Conservation (phyloP, 1,140 invertebrate species). For the Drosophila mayri region DNA sequence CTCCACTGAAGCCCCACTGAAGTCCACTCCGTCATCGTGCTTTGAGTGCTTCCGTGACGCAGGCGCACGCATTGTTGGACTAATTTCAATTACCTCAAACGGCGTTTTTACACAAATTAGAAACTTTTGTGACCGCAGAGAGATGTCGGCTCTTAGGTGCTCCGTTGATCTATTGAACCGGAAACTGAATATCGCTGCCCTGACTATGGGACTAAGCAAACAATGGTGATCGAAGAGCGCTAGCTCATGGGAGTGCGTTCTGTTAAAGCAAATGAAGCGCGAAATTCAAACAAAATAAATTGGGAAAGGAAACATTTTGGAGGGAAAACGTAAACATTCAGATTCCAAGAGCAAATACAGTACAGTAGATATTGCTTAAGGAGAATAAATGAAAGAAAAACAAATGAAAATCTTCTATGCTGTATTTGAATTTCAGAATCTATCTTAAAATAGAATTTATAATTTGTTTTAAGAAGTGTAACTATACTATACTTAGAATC, state of each 20-base stretch:
- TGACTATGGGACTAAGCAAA: constrained; percentile 27
- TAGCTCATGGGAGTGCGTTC: constrained; percentile 42
- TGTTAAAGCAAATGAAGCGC: constrained; percentile 69
- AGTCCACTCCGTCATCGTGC: constrained; percentile 1
- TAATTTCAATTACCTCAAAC: constrained; percentile 70
- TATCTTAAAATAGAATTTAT: too few relatives aligned
- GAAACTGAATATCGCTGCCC: constrained; percentile 59
- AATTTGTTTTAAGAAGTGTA: too few relatives aligned
- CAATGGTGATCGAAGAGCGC: constrained; percentile 15
- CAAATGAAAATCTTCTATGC: too few relatives aligned
- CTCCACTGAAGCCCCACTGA: neutral
- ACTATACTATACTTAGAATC: too few relatives aligned
- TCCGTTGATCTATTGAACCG: constrained; percentile 61
- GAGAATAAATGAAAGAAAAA: neutral
- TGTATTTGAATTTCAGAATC: too few relatives aligned
- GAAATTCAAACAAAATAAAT: constrained; percentile 62
- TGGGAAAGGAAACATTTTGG: constrained; percentile 22
- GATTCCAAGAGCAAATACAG: constrained; percentile 7
- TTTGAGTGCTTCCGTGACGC: constrained; percentile 40
- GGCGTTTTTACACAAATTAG: constrained; percentile 67
- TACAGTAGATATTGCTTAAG: constrained; percentile 5
- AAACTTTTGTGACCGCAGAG: constrained; percentile 46
- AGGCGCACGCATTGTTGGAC: constrained; percentile 63
- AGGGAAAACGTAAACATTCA: constrained; percentile 29
- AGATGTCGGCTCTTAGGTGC: constrained; percentile 24